phyloP scores from a whole-genome alignment of 2,888 invertebrate species.

The Epiblema foenella region DNA sequence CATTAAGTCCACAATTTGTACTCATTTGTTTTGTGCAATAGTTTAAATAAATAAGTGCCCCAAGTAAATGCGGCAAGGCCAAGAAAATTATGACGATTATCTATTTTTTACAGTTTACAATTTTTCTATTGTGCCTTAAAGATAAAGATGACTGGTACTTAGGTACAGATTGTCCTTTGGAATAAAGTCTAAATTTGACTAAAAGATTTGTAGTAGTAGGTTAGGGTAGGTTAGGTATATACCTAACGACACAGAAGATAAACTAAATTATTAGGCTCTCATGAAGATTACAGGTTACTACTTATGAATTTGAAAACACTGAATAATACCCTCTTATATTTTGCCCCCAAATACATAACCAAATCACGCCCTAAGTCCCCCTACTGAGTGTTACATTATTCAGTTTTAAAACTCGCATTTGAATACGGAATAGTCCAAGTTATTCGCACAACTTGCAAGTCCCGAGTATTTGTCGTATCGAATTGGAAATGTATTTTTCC shows the following conservation, averaged over 20 bases:
- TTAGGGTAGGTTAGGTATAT: no score
- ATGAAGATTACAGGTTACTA: no score
- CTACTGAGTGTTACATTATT: slow-evolving; percentile 20
- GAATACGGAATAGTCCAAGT: slow-evolving; percentile 28
- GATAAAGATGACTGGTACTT: no score
- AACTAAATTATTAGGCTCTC: no score
- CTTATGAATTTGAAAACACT: no score
- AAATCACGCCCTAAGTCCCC: neutral
- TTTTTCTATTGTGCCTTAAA: neutral
- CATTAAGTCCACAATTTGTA: no score
- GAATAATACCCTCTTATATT: no score
- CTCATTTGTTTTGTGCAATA: no score
- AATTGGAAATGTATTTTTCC: slow-evolving; percentile 37
- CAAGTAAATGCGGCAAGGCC: no score
- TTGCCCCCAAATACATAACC: neutral
- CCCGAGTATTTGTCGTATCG: slow-evolving; percentile 32
- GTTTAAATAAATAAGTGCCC: no score
- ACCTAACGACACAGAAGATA: no score
- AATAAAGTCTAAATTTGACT: neutral
- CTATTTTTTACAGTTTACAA: neutral
- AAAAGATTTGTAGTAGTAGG: no score
- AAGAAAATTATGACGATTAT: neutral
- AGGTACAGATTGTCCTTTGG: neutral
- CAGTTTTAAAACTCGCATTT: slow-evolving; percentile 34
- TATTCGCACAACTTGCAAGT: slow-evolving; percentile 23